Evolutionary conservation across 2,888 invertebrate species (phyloP).

Genomic region (Eugnorisma glareosa): DNA sequence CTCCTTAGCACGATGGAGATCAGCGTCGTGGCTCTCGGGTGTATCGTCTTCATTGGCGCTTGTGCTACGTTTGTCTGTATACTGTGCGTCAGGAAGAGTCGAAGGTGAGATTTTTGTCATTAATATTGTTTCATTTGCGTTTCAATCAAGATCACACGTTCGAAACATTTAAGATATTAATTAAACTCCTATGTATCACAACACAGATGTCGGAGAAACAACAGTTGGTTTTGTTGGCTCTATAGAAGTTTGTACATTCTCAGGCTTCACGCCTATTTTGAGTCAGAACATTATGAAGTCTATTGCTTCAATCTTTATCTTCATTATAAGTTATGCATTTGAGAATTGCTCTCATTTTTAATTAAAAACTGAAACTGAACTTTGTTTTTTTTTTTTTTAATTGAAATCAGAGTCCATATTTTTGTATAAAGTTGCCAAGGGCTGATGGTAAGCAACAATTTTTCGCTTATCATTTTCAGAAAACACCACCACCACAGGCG

Average conservation of each 20-base stretch:
- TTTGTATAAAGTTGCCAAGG: conserved; percentile 6
- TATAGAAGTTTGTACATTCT: background rate
- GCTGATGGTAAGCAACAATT: conserved; percentile 76
- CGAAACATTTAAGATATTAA: background rate
- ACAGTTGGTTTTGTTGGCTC: background rate
- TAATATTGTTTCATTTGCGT: background rate
- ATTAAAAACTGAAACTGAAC: no score
- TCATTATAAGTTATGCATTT: background rate
- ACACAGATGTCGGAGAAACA: background rate
- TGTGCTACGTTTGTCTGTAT: conserved; percentile 95
- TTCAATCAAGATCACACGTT: background rate
- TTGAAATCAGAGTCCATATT: background rate
- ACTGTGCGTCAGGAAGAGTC: conserved; percentile 92
- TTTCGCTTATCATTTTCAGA: conserved; percentile 84
- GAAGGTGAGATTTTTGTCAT: conserved; percentile 86
- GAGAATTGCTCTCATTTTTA: background rate
- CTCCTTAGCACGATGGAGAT: conserved; percentile 94
- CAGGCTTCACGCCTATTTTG: background rate
- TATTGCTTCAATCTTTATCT: background rate
- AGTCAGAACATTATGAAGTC: background rate
- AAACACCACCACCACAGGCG: conserved; percentile 83
- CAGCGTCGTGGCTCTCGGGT: conserved; percentile 94
- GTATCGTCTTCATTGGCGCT: conserved; percentile 95
- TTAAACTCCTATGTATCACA: background rate
- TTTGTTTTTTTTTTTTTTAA: background rate